phyloP scores from a whole-genome alignment of 2,797 vertebrate species.

The Pantherophis alleghaniensis region DNA sequence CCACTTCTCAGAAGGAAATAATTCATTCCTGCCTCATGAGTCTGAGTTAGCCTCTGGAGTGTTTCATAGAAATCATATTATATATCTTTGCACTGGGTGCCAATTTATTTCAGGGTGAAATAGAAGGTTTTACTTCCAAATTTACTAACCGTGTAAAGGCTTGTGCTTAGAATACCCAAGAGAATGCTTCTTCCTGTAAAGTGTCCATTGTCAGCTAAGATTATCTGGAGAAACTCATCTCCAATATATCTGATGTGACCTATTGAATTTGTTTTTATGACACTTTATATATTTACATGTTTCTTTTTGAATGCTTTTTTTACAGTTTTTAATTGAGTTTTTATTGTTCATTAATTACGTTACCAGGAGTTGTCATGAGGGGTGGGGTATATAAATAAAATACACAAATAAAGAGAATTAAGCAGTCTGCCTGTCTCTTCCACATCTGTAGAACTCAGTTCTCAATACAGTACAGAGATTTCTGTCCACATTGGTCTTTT shows the following conservation, averaged over 20 bases:
- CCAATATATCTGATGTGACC: neutral
- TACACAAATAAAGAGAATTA: neutral
- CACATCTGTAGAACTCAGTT: neutral
- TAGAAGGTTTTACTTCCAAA: neutral
- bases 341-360: neutral
- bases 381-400: neutral
- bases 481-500: neutral
- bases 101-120: neutral
- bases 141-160: neutral
- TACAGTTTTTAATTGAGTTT: neutral
- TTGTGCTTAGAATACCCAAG: neutral
- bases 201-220: neutral
- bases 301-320: neutral
- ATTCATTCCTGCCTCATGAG: neutral
- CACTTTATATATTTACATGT: neutral
- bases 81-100: neutral
- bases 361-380: neutral
- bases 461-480: neutral
- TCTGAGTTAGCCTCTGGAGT: neutral
- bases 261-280: neutral
- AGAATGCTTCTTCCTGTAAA: neutral
- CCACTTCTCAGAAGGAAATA: neutral
- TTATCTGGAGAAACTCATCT: neutral
- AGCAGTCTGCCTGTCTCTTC: neutral
- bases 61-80: neutral